These are phyloP conservation scores for Graphium colonna DNA, from an alignment of 2,888 invertebrate genomes.

Conservation along the genomic window DNA sequence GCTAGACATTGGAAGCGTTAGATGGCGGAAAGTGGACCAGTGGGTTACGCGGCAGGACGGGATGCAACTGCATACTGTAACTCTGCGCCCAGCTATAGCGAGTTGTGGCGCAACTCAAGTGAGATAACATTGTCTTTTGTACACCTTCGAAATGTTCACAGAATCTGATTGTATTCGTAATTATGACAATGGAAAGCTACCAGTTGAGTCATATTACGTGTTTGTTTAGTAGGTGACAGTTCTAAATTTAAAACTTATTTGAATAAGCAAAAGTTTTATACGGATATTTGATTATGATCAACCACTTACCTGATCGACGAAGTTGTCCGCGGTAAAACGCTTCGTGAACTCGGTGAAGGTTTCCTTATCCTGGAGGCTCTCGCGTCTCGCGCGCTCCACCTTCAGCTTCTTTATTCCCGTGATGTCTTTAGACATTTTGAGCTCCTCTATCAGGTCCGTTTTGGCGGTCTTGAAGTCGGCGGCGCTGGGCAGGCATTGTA, in stretches of 20 bases:
- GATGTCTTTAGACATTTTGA: slow-evolving; percentile 95
- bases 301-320: slow-evolving; percentile 91
- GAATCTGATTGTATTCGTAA: slow-evolving; percentile 6
- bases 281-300: too few species aligned
- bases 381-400: slow-evolving; percentile 91
- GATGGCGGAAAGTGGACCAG: slow-evolving; percentile 38
- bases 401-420: slow-evolving; percentile 96
- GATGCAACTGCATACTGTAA: slow-evolving; percentile 23
- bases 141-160: slow-evolving; percentile 9
- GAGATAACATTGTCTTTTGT: not conserved
- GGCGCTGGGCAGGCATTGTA: slow-evolving; percentile 84
- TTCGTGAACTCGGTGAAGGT: slow-evolving; percentile 91
- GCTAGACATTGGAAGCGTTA: slow-evolving; percentile 32
- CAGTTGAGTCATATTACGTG: too few species aligned
- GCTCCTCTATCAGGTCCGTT: slow-evolving; percentile 93
- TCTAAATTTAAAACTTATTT: too few species aligned
- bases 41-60: slow-evolving; percentile 48
- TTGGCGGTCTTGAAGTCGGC: slow-evolving; percentile 87
- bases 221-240: too few species aligned
- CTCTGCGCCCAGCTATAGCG: not conserved
- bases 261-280: too few species aligned
- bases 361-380: slow-evolving; percentile 90
- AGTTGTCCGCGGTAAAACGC: slow-evolving; percentile 91
- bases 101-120: not conserved
- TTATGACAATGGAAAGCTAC: too few species aligned